These are phyloP conservation scores for Drosophila mimetica DNA, from an alignment of 2,888 invertebrate species.

Conservation along the genomic window DNA sequence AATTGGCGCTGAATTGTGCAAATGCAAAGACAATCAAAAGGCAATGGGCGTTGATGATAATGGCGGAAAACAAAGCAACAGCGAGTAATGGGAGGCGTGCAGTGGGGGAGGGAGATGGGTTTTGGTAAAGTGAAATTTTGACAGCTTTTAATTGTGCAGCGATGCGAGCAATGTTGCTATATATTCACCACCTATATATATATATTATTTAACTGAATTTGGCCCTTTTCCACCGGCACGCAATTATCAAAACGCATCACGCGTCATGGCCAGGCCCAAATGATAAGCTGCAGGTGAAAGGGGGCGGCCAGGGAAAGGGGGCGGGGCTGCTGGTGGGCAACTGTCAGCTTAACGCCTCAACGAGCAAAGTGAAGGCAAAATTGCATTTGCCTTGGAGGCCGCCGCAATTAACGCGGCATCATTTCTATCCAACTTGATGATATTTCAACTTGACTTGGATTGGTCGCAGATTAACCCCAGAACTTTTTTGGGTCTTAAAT, in stretches of 20 bases:
- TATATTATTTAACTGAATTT: conserved; percentile 36
- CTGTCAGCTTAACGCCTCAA: conserved; percentile 61
- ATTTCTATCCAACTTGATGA: conserved; percentile 60
- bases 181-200: conserved; percentile 1
- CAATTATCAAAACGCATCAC: conserved; percentile 66
- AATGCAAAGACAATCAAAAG: conserved; percentile 71
- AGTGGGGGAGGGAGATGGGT: not conserved
- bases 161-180: conserved; percentile 44
- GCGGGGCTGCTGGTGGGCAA: conserved; percentile 21
- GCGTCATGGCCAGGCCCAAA: conserved; percentile 61
- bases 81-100: conserved; percentile 29
- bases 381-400: conserved; percentile 59
- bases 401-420: conserved; percentile 70
- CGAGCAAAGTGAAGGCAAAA: conserved; percentile 60
- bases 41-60: conserved; percentile 54
- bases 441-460: conserved; percentile 41
- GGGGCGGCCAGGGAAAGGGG: not conserved
- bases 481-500: not conserved
- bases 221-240: conserved; percentile 33
- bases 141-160: conserved; percentile 77
- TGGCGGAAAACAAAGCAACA: conserved; percentile 49
- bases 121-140: conserved; percentile 61
- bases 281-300: conserved; percentile 24
- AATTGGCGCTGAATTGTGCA: conserved; percentile 68
- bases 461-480: conserved; percentile 21